Conservation (phyloP, 2,888 invertebrate genomes). For the Melangyna quadrimaculata region DNA sequence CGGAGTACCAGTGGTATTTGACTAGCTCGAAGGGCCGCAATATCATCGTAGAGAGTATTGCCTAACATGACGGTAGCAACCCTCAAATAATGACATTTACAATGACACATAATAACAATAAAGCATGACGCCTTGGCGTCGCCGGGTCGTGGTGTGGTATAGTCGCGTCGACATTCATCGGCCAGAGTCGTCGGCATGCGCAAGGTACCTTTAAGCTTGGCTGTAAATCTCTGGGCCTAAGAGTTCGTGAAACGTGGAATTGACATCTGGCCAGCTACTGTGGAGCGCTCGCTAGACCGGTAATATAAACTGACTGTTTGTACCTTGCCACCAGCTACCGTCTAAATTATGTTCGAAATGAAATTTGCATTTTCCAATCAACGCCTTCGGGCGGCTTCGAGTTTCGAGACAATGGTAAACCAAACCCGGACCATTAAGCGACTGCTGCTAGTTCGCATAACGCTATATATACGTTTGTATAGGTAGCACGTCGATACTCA, state of each 20-base stretch:
- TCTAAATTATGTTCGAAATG: constrained; percentile 66
- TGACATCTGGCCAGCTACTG: constrained; percentile 78
- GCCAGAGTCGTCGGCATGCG: neutral
- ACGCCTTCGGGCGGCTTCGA: constrained; percentile 78
- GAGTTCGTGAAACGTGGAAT: constrained; percentile 58
- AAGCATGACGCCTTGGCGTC: constrained; percentile 55
- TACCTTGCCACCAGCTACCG: constrained; percentile 61
- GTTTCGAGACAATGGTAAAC: constrained; percentile 63
- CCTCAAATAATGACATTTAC: constrained; percentile 69
- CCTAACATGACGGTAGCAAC: constrained; percentile 25
- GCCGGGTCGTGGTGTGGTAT: neutral
- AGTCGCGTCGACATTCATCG: constrained; percentile 1
- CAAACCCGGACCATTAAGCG: constrained; percentile 48
- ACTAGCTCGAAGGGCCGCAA: constrained; percentile 7
- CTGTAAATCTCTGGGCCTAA: constrained; percentile 55
- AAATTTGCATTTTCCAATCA: constrained; percentile 80
- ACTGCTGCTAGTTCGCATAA: neutral
- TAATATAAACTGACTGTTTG: constrained; percentile 31
- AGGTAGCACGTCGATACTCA: constrained; percentile 29
- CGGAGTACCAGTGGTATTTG: constrained; percentile 16
- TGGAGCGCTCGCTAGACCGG: constrained; percentile 64
- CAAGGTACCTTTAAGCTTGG: neutral
- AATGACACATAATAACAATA: constrained; percentile 69
- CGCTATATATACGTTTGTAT: neutral
- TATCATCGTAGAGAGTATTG: neutral